These are phyloP conservation scores for Sminthurinus signatus DNA, from an alignment of 1,140 invertebrate genomes.

Conservation along the genomic window DNA sequence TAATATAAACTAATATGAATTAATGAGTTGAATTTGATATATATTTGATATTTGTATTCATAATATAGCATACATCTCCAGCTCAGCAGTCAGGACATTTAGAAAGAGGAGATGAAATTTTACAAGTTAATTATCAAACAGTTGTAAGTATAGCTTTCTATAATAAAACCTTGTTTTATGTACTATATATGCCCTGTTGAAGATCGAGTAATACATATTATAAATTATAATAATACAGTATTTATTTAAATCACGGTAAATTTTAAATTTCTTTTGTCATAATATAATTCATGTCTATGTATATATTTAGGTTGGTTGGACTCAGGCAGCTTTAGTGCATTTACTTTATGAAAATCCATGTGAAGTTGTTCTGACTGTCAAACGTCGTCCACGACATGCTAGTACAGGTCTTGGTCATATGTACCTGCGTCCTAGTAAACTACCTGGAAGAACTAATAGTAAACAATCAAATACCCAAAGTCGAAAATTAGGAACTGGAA, in stretches of 20 bases:
- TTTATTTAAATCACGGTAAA: slow-evolving; percentile 2
- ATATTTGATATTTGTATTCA: no score
- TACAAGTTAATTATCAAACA: slow-evolving; percentile 39
- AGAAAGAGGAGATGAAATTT: slow-evolving; percentile 39
- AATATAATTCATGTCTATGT: background rate
- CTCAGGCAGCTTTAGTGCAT: slow-evolving; percentile 19
- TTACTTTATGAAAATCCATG: slow-evolving; percentile 34
- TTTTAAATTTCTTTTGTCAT: background rate
- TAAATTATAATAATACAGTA: background rate
- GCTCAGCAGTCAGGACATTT: slow-evolving; percentile 35
- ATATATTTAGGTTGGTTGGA: slow-evolving; percentile 28
- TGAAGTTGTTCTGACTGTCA: slow-evolving; percentile 38
- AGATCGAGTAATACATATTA: no score
- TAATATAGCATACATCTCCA: slow-evolving; percentile 25
- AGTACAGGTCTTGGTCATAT: slow-evolving; percentile 30
- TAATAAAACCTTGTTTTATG: no score
- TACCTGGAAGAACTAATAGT: slow-evolving; percentile 22
- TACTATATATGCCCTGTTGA: no score
- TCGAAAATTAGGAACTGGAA: background rate
- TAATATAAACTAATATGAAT: no score
- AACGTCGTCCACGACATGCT: slow-evolving; percentile 31
- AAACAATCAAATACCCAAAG: background rate
- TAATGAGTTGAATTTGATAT: no score
- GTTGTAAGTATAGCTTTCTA: slow-evolving; percentile 33
- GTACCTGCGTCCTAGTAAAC: slow-evolving; percentile 31